Evolutionary conservation across 2,888 invertebrate genomes (phyloP).

Genomic region (Lapara coniferarum): DNA sequence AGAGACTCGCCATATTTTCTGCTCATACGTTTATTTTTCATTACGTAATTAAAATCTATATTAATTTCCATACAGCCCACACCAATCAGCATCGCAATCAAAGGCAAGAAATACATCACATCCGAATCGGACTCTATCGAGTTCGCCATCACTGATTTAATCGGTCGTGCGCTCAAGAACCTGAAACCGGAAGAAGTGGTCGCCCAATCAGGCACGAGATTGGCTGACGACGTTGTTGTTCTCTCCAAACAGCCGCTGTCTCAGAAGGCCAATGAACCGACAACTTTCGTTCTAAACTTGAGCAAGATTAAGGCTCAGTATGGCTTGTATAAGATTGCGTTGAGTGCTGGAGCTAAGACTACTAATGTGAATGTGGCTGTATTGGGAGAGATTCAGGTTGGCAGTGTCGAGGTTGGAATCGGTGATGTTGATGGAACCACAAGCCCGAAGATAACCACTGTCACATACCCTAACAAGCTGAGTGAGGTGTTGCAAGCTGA

Average conservation of each 20-base stretch:
- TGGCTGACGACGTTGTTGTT: conserved; percentile 89
- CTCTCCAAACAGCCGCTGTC: conserved; percentile 86
- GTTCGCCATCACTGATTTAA: conserved; percentile 88
- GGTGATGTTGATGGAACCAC: conserved; percentile 95
- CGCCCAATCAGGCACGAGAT: conserved; percentile 89
- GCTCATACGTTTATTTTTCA: too few species aligned
- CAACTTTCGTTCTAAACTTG: conserved; percentile 90
- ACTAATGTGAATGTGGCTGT: conserved; percentile 87
- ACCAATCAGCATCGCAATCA: conserved; percentile 93
- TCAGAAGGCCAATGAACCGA: conserved; percentile 82
- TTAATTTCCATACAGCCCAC: conserved; percentile 79
- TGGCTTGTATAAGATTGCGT: conserved; percentile 92
- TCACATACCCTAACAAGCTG: conserved; percentile 89
- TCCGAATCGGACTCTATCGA: conserved; percentile 88
- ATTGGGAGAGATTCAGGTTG: conserved; percentile 89
- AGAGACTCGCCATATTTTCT: too few species aligned
- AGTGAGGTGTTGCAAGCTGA: conserved; percentile 90
- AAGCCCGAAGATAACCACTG: conserved; percentile 89
- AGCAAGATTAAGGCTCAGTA: conserved; percentile 90
- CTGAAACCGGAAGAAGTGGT: conserved; percentile 86
- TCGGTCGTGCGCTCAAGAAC: conserved; percentile 88
- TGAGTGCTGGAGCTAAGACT: conserved; percentile 87
- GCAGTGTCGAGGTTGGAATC: conserved; percentile 92
- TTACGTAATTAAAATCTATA: background rate
- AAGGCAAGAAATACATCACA: conserved; percentile 90